These are phyloP conservation scores for Cyprinodon diabolis DNA, from an alignment of 2,797 vertebrate species.

Conservation along the genomic window DNA sequence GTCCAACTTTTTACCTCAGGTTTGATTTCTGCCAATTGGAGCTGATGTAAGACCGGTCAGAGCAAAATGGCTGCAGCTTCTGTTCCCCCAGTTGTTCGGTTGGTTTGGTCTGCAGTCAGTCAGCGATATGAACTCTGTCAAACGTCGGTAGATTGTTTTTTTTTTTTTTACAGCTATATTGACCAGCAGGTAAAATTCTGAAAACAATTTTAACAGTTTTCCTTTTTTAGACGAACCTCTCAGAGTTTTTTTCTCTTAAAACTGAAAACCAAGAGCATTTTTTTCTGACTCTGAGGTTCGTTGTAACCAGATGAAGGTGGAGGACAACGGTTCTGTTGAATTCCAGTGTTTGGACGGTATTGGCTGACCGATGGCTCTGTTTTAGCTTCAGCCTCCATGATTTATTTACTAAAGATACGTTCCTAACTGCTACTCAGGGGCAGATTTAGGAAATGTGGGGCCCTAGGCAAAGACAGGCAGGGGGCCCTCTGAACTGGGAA, in stretches of 20 bases:
- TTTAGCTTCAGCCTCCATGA: neutral
- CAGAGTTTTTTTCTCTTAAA: too few relatives aligned
- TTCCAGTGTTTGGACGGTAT: neutral
- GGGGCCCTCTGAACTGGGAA: too few relatives aligned
- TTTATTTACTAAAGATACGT: too few relatives aligned
- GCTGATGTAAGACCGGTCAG: constrained; percentile 41
- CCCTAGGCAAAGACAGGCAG: too few relatives aligned
- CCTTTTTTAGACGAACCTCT: too few relatives aligned
- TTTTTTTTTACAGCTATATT: neutral
- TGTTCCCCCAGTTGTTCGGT: constrained; percentile 36
- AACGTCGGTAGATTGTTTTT: neutral
- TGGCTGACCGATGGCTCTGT: neutral
- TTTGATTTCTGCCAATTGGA: constrained; percentile 48
- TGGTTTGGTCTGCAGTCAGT: constrained; percentile 45
- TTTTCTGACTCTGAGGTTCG: too few relatives aligned
- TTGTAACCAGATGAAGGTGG: too few relatives aligned
- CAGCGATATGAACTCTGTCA: neutral
- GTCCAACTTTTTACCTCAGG: constrained; percentile 33
- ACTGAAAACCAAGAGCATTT: too few relatives aligned
- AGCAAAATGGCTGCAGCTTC: constrained; percentile 69
- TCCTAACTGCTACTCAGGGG: too few relatives aligned
- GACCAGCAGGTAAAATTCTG: neutral
- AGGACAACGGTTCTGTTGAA: neutral
- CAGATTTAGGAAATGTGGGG: too few relatives aligned
- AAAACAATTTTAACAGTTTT: too few relatives aligned